Conservation (phyloP, 2,888 invertebrate species). For the Mimas tiliae region DNA sequence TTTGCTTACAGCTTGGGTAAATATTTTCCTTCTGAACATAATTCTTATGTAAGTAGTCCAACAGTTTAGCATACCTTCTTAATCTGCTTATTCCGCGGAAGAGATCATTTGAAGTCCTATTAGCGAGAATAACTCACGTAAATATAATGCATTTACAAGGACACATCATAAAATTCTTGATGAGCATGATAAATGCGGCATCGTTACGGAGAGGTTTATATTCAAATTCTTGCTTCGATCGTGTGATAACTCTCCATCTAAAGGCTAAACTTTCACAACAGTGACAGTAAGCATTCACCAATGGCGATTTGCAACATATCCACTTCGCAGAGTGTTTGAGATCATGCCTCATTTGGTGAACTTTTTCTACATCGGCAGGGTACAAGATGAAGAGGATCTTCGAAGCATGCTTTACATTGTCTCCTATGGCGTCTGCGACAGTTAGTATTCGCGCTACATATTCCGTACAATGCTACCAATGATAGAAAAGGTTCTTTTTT, state of each 20-base stretch:
- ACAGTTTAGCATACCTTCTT: no score
- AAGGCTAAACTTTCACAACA: constrained; percentile 35
- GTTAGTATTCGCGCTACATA: constrained; percentile 51
- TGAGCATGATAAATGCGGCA: no score
- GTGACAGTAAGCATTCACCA: constrained; percentile 71
- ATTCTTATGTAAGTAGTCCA: background rate
- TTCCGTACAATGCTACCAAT: no score
- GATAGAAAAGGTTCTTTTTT: no score
- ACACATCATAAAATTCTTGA: no score
- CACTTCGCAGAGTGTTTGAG: constrained; percentile 63
- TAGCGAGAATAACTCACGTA: no score
- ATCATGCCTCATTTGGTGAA: constrained; percentile 64
- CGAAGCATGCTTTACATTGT: constrained; percentile 56
- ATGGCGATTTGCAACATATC: constrained; percentile 63
- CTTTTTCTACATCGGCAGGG: constrained; percentile 60
- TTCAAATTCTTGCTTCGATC: no score
- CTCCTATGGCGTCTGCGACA: constrained; percentile 68
- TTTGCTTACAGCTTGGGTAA: constrained; percentile 64
- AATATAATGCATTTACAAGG: no score
- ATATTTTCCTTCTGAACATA: background rate
- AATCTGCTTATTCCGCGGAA: no score
- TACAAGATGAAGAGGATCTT: constrained; percentile 61
- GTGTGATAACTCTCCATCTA: no score
- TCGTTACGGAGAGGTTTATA: no score
- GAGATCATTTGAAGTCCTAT: no score